Conservation (phyloP, 2,888 invertebrate genomes). For the Crioceris asparagi region DNA sequence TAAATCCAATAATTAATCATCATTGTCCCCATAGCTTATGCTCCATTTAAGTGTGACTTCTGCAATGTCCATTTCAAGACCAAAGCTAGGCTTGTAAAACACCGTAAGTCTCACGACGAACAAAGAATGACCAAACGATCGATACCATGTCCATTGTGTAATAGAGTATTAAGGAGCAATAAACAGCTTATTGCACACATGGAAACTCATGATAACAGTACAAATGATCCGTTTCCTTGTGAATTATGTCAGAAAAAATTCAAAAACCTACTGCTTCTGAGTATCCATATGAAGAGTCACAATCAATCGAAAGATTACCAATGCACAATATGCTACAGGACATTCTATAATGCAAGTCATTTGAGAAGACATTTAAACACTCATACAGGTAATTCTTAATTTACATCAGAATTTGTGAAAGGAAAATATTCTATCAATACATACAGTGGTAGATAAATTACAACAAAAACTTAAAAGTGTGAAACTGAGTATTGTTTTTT, state of each 20-base stretch:
- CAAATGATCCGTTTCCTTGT: conserved; percentile 27
- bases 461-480: too few relatives aligned
- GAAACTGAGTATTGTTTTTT: too few relatives aligned
- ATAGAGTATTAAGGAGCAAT: conserved; percentile 26
- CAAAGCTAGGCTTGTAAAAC: conserved; percentile 29
- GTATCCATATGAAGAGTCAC: conserved; percentile 26
- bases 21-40: conserved; percentile 24
- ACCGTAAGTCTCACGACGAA: conserved; percentile 27
- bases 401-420: too few relatives aligned
- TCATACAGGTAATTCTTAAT: conserved; percentile 30
- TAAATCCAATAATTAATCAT: too few relatives aligned
- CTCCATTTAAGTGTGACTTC: conserved; percentile 30
- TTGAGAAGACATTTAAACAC: conserved; percentile 30
- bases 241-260: conserved; percentile 28
- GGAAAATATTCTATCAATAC: too few relatives aligned
- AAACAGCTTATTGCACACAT: conserved; percentile 27
- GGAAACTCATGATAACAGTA: conserved; percentile 22
- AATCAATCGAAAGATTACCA: conserved; percentile 24
- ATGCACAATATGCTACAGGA: conserved; percentile 30
- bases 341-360: conserved; percentile 28
- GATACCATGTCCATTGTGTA: conserved; percentile 27
- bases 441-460: too few relatives aligned
- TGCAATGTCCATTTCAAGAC: conserved; percentile 32
- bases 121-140: conserved; percentile 22
- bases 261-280: conserved; percentile 24